These are phyloP conservation scores for Zoanthus gigantus DNA, from an alignment of 92 coral and sea anemone species.

Conservation along the genomic window DNA sequence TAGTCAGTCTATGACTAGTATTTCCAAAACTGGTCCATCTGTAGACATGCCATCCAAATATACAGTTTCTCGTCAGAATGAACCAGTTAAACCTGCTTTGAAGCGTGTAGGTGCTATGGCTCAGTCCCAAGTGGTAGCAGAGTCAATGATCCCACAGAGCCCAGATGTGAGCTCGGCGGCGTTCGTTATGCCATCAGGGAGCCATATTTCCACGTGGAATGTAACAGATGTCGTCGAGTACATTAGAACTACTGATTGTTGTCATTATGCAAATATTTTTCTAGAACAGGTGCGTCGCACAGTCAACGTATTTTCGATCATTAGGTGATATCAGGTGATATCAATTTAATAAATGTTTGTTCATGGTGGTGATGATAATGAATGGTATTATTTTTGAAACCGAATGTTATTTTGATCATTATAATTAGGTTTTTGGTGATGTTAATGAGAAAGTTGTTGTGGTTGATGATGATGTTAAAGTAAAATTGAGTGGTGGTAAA, in stretches of 20 bases:
- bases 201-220: conserved; percentile 74
- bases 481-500: too few species aligned
- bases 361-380: too few species aligned
- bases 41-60: neutral
- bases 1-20: neutral
- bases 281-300: conserved; percentile 69
- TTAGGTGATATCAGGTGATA: too few species aligned
- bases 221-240: conserved; percentile 73
- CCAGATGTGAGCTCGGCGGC: conserved; percentile 42
- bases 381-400: too few species aligned
- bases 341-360: too few species aligned
- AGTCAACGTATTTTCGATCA: neutral
- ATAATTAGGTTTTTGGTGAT: too few species aligned
- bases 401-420: too few species aligned
- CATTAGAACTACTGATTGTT: conserved; percentile 72
- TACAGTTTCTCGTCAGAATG: too few species aligned
- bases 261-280: conserved; percentile 73
- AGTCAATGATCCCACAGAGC: conserved; percentile 14
- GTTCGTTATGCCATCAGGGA: conserved; percentile 39
- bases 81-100: neutral
- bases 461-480: too few species aligned
- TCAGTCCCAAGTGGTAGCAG: conserved; percentile 8
- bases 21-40: neutral
- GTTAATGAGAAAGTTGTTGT: too few species aligned
- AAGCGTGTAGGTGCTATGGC: neutral